phyloP scores from a whole-genome alignment of 1,140 invertebrate species.

The Aphelenchoides besseyi region DNA sequence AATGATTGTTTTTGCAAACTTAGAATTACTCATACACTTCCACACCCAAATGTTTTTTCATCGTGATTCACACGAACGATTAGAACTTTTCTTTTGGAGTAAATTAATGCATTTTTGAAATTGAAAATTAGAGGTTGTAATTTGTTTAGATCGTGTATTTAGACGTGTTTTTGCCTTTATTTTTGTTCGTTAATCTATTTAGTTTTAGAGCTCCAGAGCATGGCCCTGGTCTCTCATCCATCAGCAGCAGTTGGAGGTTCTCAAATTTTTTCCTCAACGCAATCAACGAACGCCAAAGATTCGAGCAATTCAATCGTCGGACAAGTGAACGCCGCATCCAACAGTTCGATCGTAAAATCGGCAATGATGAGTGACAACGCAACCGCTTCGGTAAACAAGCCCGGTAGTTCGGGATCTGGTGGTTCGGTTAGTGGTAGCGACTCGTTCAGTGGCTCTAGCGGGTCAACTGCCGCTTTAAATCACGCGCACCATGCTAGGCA shows the following conservation, averaged over 20 bases:
- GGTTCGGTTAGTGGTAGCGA: background rate
- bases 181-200: conserved; percentile 13
- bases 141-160: too few species aligned
- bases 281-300: background rate
- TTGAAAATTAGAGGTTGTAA: too few species aligned
- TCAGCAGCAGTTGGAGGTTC: background rate
- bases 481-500: background rate
- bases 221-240: conserved; percentile 21
- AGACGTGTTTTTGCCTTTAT: background rate
- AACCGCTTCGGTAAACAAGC: background rate
- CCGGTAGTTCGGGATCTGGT: conserved; percentile 10
- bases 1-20: conserved; percentile 42
- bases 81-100: too few species aligned
- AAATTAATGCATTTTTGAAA: too few species aligned
- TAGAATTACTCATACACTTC: conserved; percentile 4
- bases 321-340: conserved; percentile 12
- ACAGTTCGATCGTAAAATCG: background rate
- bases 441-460: conserved; percentile 14
- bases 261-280: background rate
- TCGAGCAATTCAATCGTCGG: background rate
- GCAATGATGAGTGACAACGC: conserved; percentile 10
- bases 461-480: background rate
- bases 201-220: conserved; percentile 8
- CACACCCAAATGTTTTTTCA: conserved; percentile 17
- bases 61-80: too few species aligned